Conservation (phyloP, 2,113 vertebrate species). For the Irena cyanogastra region DNA sequence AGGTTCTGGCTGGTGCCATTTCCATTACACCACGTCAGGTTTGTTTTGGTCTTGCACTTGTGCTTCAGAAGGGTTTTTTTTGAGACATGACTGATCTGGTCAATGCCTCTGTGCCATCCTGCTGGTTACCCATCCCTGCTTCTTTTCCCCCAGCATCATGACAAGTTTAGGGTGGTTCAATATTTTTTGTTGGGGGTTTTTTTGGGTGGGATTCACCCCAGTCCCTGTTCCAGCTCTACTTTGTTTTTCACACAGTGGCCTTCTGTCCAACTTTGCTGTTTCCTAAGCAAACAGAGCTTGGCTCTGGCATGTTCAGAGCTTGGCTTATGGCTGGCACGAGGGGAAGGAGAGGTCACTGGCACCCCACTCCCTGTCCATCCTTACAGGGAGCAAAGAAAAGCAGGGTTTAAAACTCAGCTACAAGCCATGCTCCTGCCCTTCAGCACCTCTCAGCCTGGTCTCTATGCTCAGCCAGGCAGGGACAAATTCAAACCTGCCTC, state of each 20-base stretch:
- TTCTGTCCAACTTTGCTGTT: background rate
- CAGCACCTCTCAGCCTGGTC: background rate
- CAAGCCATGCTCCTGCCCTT: background rate
- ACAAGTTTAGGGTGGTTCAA: background rate
- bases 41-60: background rate
- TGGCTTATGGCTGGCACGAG: accelerated
- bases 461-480: background rate
- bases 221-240: background rate
- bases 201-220: background rate
- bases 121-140: accelerated
- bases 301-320: background rate
- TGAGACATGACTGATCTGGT: background rate
- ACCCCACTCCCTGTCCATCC: background rate
- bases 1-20: background rate
- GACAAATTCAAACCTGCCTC: background rate
- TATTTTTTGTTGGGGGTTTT: background rate
- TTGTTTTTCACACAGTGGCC: background rate
- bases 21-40: background rate
- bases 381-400: background rate
- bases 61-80: background rate
- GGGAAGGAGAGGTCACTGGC: background rate
- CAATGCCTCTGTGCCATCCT: background rate
- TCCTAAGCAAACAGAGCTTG: background rate
- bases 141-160: background rate
- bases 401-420: background rate